Evolutionary conservation across 2,113 vertebrate species (phyloP), one percentile per base, ranked within the genome.

Genomic region (Istiophorus platypterus): DNA sequence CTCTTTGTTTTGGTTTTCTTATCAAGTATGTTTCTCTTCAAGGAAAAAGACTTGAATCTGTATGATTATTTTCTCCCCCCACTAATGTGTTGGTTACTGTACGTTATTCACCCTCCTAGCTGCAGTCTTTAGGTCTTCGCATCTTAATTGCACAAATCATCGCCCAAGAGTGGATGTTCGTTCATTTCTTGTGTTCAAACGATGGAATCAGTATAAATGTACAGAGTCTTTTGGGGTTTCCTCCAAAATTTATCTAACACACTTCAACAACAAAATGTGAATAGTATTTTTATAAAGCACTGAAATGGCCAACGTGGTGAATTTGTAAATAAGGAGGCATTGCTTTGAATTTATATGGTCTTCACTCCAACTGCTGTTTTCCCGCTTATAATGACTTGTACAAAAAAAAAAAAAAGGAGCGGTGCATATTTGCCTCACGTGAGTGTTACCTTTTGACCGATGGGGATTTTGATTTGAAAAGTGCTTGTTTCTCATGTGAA

Each of bases 261-360:
- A 96, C 96, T 96, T 96, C 95, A 94, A 94, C 95, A 95, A 96
- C 96, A 98, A 97, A 97, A 98, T 99, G 98, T 99, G 97, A 99
- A 99, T 97, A 98, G 96, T 99, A 99, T 99, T 99, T 99, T 98
- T 98, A 96, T 99, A 98, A 96, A 97, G 96, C 95, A 95, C 95
- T 96, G 92, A 95, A 96, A 95, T 94, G 94, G 96, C 87, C 95
- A 92, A 93, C 93, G 92, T 82, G 95, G 95, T 92, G 94, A 93
- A 93, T 96, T 95, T 98, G 97, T 99, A 97, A 96, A 99, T 98
- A 97, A 95, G 93, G 92, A 94, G 93, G 93, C 93, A 86, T 84
- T 57, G 87, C 86, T 94, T 91, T 85, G 85, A 78, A 90, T 87
- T 89, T 91, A 26, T 89, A 87, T 84, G 76, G 72, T 89, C 85